Evolutionary conservation across 2,113 vertebrate species (phyloP).

Genomic region (Proteles cristata): DNA sequence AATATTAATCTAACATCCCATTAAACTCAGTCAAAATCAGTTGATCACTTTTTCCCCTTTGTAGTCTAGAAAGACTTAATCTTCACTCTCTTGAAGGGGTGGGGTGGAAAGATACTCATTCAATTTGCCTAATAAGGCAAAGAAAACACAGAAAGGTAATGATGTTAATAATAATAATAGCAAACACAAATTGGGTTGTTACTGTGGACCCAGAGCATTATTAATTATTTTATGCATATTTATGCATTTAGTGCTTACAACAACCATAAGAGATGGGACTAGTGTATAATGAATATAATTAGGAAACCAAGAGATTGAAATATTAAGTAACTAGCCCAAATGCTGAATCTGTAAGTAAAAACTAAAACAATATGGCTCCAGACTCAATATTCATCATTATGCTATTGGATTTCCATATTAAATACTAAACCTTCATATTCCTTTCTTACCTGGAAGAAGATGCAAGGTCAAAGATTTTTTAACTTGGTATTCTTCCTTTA

Average conservation of each 20-base stretch:
- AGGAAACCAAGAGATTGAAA: background rate
- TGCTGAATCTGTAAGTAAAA: background rate
- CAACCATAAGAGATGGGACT: background rate
- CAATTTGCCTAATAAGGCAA: background rate
- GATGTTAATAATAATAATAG: background rate
- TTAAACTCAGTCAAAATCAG: background rate
- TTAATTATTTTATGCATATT: background rate
- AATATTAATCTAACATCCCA: background rate
- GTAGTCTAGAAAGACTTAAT: background rate
- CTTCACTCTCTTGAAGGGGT: background rate
- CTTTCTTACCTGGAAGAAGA: background rate
- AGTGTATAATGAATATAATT: background rate
- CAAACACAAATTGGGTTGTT: background rate
- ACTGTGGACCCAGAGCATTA: too few relatives aligned
- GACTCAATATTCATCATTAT: background rate
- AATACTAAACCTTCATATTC: background rate
- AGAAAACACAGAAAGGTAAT: background rate
- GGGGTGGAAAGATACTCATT: background rate
- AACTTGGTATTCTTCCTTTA: background rate
- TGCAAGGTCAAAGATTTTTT: background rate
- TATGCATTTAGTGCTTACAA: background rate
- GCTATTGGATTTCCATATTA: background rate
- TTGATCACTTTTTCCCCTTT: background rate
- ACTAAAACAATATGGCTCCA: background rate
- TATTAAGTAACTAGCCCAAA: background rate